phyloP scores from a whole-genome alignment of 2,888 invertebrate species.

The Conomelus anceps region DNA sequence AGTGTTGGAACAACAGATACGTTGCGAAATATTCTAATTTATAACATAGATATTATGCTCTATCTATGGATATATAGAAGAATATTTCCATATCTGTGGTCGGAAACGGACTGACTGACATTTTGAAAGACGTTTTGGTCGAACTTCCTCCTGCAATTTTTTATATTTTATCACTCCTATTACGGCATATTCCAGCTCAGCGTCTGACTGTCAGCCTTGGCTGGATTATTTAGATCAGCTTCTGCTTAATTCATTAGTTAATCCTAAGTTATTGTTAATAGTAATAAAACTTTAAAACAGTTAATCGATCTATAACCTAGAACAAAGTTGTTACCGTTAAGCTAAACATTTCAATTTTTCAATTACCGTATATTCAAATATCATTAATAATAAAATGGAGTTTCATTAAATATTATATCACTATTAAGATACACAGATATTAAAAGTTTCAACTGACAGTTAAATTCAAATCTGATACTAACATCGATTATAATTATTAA shows the following conservation, averaged over 20 bases:
- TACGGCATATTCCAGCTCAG: neutral
- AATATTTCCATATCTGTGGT: neutral
- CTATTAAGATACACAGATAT: constrained; percentile 19
- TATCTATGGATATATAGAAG: neutral
- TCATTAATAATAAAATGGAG: constrained; percentile 7
- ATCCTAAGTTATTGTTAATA: constrained; percentile 13
- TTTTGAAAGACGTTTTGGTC: neutral
- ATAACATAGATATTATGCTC: neutral
- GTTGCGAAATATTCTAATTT: neutral
- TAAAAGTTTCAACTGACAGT: constrained; percentile 21
- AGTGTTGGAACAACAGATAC: neutral
- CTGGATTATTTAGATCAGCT: neutral
- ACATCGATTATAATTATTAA: constrained; percentile 31
- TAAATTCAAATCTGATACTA: constrained; percentile 26
- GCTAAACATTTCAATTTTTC: neutral
- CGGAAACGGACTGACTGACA: neutral
- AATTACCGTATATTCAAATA: neutral
- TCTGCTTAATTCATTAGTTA: neutral
- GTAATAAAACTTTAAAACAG: constrained; percentile 19
- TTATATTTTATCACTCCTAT: neutral
- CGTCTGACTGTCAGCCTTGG: neutral
- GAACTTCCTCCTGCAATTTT: too few species aligned
- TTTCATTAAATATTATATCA: constrained; percentile 12
- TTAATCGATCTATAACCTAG: constrained; percentile 12
- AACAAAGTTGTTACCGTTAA: constrained; percentile 6